Evolutionary conservation across 2,113 vertebrate species (phyloP).

Genomic region (Sprattus sprattus): DNA sequence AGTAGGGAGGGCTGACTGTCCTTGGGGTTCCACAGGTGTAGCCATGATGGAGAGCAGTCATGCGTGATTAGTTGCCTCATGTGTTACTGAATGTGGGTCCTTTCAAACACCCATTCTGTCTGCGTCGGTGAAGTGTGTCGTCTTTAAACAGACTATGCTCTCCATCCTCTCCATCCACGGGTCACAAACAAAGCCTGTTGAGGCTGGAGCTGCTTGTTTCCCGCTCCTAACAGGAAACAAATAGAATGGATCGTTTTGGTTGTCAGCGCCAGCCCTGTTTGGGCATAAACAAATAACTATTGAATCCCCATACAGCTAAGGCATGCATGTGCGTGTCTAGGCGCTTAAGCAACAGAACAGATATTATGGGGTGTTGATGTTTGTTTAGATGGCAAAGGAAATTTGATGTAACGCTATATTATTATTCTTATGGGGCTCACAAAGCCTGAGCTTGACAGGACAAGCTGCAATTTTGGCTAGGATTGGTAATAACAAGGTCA

Average conservation of each 20-base stretch:
- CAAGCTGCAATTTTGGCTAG: too few species aligned
- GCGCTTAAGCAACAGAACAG: not conserved
- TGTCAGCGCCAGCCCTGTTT: not conserved
- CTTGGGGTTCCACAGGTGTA: not conserved
- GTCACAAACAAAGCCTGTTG: not conserved
- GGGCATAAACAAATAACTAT: not conserved
- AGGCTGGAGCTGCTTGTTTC: not conserved
- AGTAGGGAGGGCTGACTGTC: not conserved
- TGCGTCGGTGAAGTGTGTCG: not conserved
- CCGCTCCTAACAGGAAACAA: not conserved
- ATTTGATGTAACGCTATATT: too few species aligned
- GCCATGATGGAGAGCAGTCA: not conserved
- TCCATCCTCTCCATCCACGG: not conserved
- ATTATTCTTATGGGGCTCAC: too few species aligned
- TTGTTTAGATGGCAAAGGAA: not conserved
- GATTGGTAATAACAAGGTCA: too few species aligned
- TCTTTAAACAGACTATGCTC: not conserved
- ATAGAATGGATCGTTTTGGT: not conserved
- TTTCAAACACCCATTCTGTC: not conserved
- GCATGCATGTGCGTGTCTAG: not conserved
- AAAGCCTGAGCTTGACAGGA: too few species aligned
- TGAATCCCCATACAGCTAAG: not conserved
- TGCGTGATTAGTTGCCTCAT: not conserved
- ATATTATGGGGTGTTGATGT: not conserved
- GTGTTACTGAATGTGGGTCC: not conserved